Conservation (phyloP, 1,140 invertebrate genomes). For the Euwallacea similis region DNA sequence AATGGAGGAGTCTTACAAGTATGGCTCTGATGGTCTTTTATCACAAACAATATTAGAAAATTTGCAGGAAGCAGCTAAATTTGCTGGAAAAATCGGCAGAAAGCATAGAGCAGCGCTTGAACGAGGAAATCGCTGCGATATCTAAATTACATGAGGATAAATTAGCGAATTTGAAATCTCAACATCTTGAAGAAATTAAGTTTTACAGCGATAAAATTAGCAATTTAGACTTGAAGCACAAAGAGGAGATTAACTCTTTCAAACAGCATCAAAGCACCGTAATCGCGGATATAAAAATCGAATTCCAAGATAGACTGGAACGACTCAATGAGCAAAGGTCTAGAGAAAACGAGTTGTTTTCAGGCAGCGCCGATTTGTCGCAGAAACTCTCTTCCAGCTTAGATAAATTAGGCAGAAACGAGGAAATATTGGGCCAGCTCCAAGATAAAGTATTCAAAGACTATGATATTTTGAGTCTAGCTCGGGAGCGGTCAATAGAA, state of each 20-base stretch:
- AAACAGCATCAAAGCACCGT: slow-evolving; percentile 52
- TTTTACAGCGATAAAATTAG: slow-evolving; percentile 53
- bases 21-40: background rate
- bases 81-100: slow-evolving; percentile 54
- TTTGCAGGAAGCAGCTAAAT: slow-evolving; percentile 55
- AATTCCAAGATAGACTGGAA: slow-evolving; percentile 53
- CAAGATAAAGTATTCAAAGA: slow-evolving; percentile 49
- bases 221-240: slow-evolving; percentile 50
- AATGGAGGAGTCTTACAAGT: slow-evolving; percentile 58
- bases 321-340: slow-evolving; percentile 54
- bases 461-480: slow-evolving; percentile 49
- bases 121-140: slow-evolving; percentile 51
- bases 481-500: slow-evolving; percentile 52
- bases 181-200: slow-evolving; percentile 50
- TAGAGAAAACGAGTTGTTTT: slow-evolving; percentile 51
- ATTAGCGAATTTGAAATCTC: slow-evolving; percentile 42
- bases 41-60: background rate
- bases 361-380: slow-evolving; percentile 54
- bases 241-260: slow-evolving; percentile 53
- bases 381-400: slow-evolving; percentile 54
- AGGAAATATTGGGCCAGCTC: slow-evolving; percentile 46
- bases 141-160: slow-evolving; percentile 51
- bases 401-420: slow-evolving; percentile 41
- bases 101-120: slow-evolving; percentile 54
- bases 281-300: slow-evolving; percentile 47